Percentiles rank a stretch among this genome's conserved stretches.
phyloP scores from a whole-genome alignment of 2,113 vertebrate species.

The Lasiurus cinereus region DNA sequence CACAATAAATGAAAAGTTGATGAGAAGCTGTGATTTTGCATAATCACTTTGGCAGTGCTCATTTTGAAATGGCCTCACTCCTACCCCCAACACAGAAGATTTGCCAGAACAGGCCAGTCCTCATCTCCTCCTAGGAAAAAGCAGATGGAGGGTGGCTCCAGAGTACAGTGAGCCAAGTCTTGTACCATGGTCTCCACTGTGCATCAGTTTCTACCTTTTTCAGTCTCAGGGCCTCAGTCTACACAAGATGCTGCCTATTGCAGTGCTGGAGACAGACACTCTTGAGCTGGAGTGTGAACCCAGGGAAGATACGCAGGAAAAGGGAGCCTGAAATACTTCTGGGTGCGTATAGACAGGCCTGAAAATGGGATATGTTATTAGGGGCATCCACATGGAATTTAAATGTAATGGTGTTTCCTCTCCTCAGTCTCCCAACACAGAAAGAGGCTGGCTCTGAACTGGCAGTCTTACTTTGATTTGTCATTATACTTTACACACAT shows the following conservation, averaged over 20 bases:
- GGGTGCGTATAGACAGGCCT: rapidly evolving
- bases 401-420: slow-evolving; percentile 31
- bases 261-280: rapidly evolving
- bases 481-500: slow-evolving; percentile 74
- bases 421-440: slow-evolving; percentile 8
- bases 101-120: neutral
- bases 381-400: neutral
- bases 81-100: neutral
- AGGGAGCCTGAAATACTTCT: rapidly evolving
- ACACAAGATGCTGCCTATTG: rapidly evolving
- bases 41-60: neutral
- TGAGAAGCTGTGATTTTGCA: neutral
- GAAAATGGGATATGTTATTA: neutral
- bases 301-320: rapidly evolving
- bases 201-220: neutral
- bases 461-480: slow-evolving; percentile 69
- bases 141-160: neutral
- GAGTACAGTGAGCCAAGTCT: neutral
- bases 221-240: rapidly evolving
- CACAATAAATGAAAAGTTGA: neutral
- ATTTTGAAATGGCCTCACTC: neutral
- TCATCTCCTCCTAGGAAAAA: neutral
- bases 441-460: slow-evolving; percentile 9
- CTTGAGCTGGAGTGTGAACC: rapidly evolving
- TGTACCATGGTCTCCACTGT: neutral